Evolutionary conservation across 2,797 vertebrate genomes (phyloP).

Genomic region (Myotis daubentonii): DNA sequence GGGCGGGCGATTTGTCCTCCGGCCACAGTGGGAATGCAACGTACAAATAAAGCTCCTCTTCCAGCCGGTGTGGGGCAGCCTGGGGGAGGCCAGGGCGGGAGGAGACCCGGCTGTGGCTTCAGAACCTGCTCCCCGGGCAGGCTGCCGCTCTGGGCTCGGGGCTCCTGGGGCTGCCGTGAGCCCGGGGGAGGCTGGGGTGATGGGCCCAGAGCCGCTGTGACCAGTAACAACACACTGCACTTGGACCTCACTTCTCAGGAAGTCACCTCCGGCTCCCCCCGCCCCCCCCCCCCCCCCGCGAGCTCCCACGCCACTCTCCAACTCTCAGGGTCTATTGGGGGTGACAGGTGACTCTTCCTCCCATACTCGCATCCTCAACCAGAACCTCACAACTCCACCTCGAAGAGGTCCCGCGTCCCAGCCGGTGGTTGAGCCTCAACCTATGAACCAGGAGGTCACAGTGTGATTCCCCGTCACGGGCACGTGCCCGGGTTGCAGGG

Average conservation of each 20-base stretch:
- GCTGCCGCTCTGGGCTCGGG: neutral
- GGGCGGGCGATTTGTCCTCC: constrained; percentile 66
- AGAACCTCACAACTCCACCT: neutral
- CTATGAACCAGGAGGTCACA: too few relatives aligned
- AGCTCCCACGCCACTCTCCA: neutral
- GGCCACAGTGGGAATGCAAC: constrained; percentile 70
- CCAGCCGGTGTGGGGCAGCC: constrained; percentile 63
- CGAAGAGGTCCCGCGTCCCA: neutral
- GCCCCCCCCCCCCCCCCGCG: neutral
- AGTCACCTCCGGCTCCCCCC: neutral
- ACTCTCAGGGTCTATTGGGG: neutral
- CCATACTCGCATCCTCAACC: neutral
- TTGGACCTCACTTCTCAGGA: constrained; percentile 1
- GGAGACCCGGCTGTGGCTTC: neutral
- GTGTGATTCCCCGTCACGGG: too few relatives aligned
- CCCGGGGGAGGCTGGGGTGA: neutral
- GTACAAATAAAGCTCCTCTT: constrained; percentile 74
- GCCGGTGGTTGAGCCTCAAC: too few relatives aligned
- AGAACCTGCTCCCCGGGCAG: constrained; percentile 44
- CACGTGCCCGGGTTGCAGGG: too few relatives aligned
- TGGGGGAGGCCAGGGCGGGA: neutral
- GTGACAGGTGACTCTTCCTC: neutral
- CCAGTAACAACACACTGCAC: neutral
- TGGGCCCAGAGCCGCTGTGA: neutral
- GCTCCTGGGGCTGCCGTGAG: neutral